phyloP scores from a whole-genome alignment of 1,140 invertebrate species.

The Hormaphis cornu region DNA sequence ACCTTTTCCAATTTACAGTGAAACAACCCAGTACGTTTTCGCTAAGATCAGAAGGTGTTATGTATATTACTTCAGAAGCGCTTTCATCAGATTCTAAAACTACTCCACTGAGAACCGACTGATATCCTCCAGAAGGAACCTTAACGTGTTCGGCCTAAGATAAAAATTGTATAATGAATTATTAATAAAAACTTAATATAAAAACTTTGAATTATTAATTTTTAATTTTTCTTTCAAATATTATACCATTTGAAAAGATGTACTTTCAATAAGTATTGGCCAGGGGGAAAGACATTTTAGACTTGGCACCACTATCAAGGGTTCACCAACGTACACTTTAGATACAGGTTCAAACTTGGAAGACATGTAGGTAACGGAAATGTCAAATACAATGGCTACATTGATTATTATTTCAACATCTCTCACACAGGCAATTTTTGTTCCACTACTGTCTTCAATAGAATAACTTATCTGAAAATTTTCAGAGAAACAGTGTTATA shows the following conservation, averaged over 20 bases:
- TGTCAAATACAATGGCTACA: conserved; percentile 60
- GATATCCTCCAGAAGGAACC: conserved; percentile 10
- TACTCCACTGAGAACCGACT: conserved; percentile 29
- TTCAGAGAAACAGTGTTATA: background rate
- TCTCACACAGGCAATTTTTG: conserved; percentile 43
- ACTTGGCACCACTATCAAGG: conserved; percentile 58
- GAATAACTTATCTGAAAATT: conserved; percentile 34
- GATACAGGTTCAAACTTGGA: conserved; percentile 54
- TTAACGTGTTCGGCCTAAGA: conserved; percentile 22
- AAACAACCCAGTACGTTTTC: conserved; percentile 59
- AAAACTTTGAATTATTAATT: background rate
- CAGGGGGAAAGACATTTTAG: conserved; percentile 59
- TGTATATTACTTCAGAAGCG: conserved; percentile 47
- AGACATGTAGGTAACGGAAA: conserved; percentile 56
- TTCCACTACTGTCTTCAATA: background rate
- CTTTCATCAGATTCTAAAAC: conserved; percentile 35
- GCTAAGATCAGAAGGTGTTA: conserved; percentile 45
- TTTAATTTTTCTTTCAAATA: background rate
- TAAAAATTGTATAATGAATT: background rate
- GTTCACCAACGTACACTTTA: conserved; percentile 57
- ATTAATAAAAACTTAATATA: background rate
- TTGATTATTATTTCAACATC: conserved; percentile 52
- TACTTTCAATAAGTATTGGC: conserved; percentile 56
- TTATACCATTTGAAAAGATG: conserved; percentile 52
- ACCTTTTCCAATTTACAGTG: conserved; percentile 66